Evolutionary conservation across 2,113 vertebrate species (phyloP).

Genomic region (Isichthys henryi): DNA sequence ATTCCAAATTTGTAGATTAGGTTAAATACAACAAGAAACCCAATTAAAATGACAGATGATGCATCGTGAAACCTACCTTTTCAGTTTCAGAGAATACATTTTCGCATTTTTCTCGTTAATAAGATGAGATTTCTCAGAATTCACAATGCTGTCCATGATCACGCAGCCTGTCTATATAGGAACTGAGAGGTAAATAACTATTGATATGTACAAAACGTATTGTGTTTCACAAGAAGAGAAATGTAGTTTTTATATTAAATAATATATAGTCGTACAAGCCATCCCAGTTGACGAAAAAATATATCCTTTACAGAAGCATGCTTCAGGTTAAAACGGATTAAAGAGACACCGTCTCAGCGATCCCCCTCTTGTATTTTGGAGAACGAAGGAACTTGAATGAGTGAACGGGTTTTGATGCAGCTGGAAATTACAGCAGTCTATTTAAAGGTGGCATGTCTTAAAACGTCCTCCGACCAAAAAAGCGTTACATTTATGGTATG

Average conservation of each 20-base stretch:
- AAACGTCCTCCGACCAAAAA: not conserved
- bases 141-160: slow-evolving; percentile 42
- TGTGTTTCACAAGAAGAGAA: not conserved
- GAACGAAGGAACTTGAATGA: slow-evolving; percentile 24
- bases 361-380: slow-evolving; percentile 4
- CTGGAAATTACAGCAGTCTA: slow-evolving; percentile 13
- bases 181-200: slow-evolving; percentile 8
- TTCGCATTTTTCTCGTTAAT: slow-evolving; percentile 59
- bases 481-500: not conserved
- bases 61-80: slow-evolving; percentile 48
- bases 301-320: slow-evolving; percentile 39
- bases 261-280: slow-evolving; percentile 21
- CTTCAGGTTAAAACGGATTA: not conserved
- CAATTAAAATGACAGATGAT: not conserved
- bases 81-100: slow-evolving; percentile 59
- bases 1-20: not conserved
- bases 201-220: not conserved
- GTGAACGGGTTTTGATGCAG: slow-evolving; percentile 28
- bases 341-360: slow-evolving; percentile 15
- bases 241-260: slow-evolving; percentile 28
- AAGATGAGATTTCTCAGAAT: slow-evolving; percentile 67
- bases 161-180: slow-evolving; percentile 2
- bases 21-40: not conserved
- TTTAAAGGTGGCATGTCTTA: not conserved
- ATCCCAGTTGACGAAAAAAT: slow-evolving; percentile 21